A percentile compares a stretch with the other conserved stretches of the same genome.
These are phyloP conservation scores for Enteromius unitaeniatus DNA, from an alignment of 2,797 vertebrate genomes.

Conservation along the genomic window DNA sequence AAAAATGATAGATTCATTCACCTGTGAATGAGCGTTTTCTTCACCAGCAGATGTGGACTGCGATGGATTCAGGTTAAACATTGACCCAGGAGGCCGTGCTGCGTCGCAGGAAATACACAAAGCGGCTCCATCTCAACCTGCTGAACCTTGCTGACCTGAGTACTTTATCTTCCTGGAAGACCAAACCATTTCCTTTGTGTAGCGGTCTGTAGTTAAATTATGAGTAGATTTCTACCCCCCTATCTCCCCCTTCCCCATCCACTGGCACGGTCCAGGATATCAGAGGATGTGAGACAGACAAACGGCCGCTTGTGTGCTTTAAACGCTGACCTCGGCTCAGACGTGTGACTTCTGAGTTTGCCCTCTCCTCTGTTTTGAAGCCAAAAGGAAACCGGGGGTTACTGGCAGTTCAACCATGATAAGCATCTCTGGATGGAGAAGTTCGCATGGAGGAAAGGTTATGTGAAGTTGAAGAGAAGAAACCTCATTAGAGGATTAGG, in stretches of 20 bases:
- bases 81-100: constrained; percentile 33
- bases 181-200: constrained; percentile 56
- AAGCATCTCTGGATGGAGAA: constrained; percentile 82
- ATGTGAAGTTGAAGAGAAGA: constrained; percentile 79
- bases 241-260: constrained; percentile 47
- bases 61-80: constrained; percentile 55
- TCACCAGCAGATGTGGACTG: constrained; percentile 42
- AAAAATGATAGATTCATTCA: too few species aligned
- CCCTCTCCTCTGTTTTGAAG: constrained; percentile 68
- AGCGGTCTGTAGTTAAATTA: constrained; percentile 64
- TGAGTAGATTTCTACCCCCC: constrained; percentile 63
- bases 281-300: constrained; percentile 74
- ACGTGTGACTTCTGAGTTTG: constrained; percentile 72
- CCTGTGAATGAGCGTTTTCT: constrained; percentile 61
- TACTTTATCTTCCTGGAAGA: constrained; percentile 35
- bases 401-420: constrained; percentile 79
- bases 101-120: constrained; percentile 18
- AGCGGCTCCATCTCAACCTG: constrained; percentile 49
- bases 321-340: constrained; percentile 78
- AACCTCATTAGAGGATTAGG: constrained; percentile 79
- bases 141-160: constrained; percentile 39
- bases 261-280: constrained; percentile 73
- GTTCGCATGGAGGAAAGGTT: constrained; percentile 81
- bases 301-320: constrained; percentile 77
- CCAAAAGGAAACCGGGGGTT: constrained; percentile 78